Evolutionary conservation across 1,140 invertebrate species (phyloP).

Genomic region (Watersipora subatra): DNA sequence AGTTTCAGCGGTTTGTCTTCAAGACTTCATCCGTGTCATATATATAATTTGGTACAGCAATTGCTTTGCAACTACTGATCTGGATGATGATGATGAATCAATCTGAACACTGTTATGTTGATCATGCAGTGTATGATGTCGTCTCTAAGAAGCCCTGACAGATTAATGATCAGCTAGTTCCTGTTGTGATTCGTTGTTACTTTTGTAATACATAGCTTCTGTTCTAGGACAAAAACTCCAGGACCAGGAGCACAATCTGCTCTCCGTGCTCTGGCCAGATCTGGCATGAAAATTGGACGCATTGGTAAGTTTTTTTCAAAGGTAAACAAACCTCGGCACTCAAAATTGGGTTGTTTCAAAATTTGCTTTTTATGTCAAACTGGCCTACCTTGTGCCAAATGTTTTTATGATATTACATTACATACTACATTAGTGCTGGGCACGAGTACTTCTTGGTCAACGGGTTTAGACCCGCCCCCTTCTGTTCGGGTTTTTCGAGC

Average conservation of each 20-base stretch:
- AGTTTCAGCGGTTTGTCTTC: too few relatives aligned
- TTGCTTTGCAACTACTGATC: too few relatives aligned
- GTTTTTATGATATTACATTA: background rate
- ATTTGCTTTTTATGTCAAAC: background rate
- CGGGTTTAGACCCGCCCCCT: too few relatives aligned
- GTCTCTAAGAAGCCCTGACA: background rate
- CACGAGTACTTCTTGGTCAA: too few relatives aligned
- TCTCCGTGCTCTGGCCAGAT: conserved; percentile 87
- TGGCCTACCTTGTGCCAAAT: background rate
- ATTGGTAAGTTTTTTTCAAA: conserved; percentile 54
- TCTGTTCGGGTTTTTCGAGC: too few relatives aligned
- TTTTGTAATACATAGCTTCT: background rate
- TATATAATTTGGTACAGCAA: too few relatives aligned
- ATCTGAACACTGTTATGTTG: background rate
- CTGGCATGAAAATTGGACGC: conserved; percentile 97
- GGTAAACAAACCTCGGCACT: background rate
- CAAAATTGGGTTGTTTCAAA: background rate
- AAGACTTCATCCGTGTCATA: too few relatives aligned
- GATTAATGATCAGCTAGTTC: background rate
- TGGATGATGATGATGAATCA: background rate
- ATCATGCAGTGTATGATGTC: background rate
- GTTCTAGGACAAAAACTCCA: conserved; percentile 38
- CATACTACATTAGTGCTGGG: background rate
- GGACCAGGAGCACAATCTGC: conserved; percentile 98
- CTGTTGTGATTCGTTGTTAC: background rate